A percentile compares a stretch with the other conserved stretches of the same genome.
Conservation (phyloP, 2,888 invertebrate genomes). For the Colletes collaris region DNA sequence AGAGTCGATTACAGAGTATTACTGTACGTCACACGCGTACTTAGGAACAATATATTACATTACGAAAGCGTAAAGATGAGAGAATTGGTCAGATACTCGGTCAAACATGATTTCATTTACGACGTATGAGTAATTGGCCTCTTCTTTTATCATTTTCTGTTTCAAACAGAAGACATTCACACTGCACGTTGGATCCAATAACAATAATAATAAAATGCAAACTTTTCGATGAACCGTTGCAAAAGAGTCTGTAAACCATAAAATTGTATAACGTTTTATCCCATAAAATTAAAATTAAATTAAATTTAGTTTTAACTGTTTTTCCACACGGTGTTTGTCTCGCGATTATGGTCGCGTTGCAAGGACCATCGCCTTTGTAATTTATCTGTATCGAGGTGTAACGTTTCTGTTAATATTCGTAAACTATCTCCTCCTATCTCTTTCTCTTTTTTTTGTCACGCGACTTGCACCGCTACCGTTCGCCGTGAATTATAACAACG, state of each 20-base stretch:
- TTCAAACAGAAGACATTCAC: not conserved
- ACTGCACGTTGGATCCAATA: not conserved
- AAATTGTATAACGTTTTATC: constrained; percentile 2
- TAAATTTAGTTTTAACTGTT: no score
- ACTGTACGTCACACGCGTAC: not conserved
- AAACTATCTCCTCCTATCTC: not conserved
- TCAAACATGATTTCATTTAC: constrained; percentile 2
- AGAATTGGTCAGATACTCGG: not conserved
- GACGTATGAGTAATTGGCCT: constrained; percentile 9
- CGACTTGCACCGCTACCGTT: constrained; percentile 8
- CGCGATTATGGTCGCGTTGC: not conserved
- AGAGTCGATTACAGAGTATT: constrained; percentile 11
- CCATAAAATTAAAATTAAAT: not conserved
- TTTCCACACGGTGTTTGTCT: no score
- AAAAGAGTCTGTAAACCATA: not conserved
- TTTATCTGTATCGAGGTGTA: constrained; percentile 20
- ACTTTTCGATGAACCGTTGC: no score
- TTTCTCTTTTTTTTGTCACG: not conserved
- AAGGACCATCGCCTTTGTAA: constrained; percentile 12
- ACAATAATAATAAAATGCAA: not conserved
- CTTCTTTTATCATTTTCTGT: constrained; percentile 12
- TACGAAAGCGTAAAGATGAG: not conserved
- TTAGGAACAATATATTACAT: not conserved
- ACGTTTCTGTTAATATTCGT: constrained; percentile 9
- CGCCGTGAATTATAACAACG: not conserved